Evolutionary conservation across 2,888 invertebrate genomes (phyloP).

Genomic region (Chirona hameri): DNA sequence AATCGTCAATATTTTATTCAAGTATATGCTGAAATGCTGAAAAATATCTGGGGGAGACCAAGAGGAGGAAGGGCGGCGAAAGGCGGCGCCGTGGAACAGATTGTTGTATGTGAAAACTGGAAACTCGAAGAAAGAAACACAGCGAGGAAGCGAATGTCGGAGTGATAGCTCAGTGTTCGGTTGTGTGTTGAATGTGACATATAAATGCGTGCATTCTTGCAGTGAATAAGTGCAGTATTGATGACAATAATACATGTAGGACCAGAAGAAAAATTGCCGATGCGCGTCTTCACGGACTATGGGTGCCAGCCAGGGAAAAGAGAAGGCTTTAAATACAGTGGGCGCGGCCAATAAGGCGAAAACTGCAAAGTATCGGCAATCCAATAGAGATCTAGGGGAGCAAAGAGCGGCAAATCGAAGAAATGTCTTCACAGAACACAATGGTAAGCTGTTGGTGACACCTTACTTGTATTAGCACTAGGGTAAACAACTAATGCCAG

Average conservation of each 20-base stretch:
- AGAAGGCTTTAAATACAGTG: neutral
- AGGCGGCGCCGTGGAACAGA: neutral
- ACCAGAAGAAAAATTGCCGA: neutral
- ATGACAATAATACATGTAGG: neutral
- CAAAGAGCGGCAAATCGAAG: neutral
- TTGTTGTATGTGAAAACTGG: neutral
- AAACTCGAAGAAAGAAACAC: no score
- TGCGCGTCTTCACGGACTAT: slow-evolving; percentile 2
- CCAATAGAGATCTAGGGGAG: neutral
- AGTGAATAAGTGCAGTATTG: neutral
- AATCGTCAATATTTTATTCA: no score
- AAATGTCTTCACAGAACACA: slow-evolving; percentile 14
- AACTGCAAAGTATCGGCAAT: neutral
- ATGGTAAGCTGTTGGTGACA: neutral
- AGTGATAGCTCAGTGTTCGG: neutral
- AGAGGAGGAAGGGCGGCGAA: neutral
- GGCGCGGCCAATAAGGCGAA: slow-evolving; percentile 2
- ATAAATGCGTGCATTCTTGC: no score
- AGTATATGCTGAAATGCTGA: no score
- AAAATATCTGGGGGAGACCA: neutral
- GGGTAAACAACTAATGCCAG: no score
- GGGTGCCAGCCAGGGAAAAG: slow-evolving; percentile 27
- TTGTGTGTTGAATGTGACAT: no score
- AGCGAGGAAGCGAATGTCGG: no score
- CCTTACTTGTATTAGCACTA: no score